A percentile compares a stretch with the other conserved stretches of the same genome.
Evolutionary conservation across 37 sponge, comb jelly and placozoan genomes (phyloP).

Genomic region (Eunapius fragilis): DNA sequence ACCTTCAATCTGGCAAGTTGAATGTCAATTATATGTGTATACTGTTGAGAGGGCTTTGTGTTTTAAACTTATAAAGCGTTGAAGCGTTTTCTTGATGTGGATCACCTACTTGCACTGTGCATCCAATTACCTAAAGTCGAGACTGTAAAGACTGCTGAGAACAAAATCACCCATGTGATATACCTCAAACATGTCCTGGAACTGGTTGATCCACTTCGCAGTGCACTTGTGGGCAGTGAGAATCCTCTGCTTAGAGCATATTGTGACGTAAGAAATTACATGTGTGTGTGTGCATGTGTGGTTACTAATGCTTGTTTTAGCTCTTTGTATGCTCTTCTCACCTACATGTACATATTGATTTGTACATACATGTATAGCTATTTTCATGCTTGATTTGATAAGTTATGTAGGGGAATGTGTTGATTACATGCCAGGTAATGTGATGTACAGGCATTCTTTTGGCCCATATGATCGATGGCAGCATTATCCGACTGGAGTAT

Average conservation of each 20-base stretch:
- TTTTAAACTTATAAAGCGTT: conserved; percentile 47
- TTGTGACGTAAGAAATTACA: conserved; percentile 40
- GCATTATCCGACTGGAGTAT: too few relatives aligned
- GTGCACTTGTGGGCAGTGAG: conserved; percentile 57
- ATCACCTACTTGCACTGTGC: conserved; percentile 85
- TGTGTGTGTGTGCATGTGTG: too few relatives aligned
- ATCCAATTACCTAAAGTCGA: conserved; percentile 92
- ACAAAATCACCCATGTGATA: conserved; percentile 84
- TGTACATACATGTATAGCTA: too few relatives aligned
- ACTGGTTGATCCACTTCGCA: conserved; percentile 79
- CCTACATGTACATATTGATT: too few relatives aligned
- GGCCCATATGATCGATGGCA: too few relatives aligned
- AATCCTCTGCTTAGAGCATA: conserved; percentile 81
- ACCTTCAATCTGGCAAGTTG: conserved; percentile 73
- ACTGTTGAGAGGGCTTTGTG: neutral
- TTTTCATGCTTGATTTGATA: too few relatives aligned
- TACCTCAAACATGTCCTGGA: conserved; percentile 93
- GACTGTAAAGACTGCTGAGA: conserved; percentile 91
- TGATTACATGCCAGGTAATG: too few relatives aligned
- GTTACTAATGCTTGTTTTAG: neutral
- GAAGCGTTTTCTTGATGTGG: conserved; percentile 89
- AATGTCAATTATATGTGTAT: neutral
- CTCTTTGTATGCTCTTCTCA: too few relatives aligned
- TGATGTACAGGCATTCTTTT: too few relatives aligned
- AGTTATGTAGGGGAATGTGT: too few relatives aligned